Evolutionary conservation across 2,113 vertebrate species (phyloP), one percentile per base, ranked within the genome.

Genomic region (Turdus rufiventris): DNA sequence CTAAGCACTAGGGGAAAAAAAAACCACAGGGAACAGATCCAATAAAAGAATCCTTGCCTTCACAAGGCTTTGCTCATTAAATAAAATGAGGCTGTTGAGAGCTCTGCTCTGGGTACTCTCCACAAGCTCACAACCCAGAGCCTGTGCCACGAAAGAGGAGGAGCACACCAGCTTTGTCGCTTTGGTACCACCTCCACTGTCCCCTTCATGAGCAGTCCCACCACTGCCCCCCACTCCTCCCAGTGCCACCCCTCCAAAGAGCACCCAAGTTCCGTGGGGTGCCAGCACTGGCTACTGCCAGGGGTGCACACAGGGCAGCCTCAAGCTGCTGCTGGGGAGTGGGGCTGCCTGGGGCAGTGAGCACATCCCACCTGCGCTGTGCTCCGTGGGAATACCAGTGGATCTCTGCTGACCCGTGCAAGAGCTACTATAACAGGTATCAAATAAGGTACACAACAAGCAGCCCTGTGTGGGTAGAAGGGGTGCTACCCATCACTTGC

Each of bases 241-340:
- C 28, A 2, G 36, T 45, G 31, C n/a, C 7, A 0, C 50, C 61
- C 71, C 66, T 58, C 13, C 5, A 0, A 79, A 42, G 18, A 5
- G 53, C 70, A 63, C 21, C 48, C 2, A 0, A 0, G 9, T 17
- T 36, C 31, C 24, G 47, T 1, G 0, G 5, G 29, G 38, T 45
- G 58, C 40, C 18, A 1, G 81, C 34, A 7, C n/a, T 5, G 28
- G 53, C 31, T 48, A 47, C 48, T 66, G 58, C 23, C 54, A 65
- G 58, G 38, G 50, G 8, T 1, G n/a, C 20, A 23, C 33, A 15
- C 6, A 3, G 38, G 34, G 48, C 43, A 86, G 57, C 53, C 29
- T 9, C 33, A 10, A 0, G 0, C 34, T 45, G 70, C 48, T 62
- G 67, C 5, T 53, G 83, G 47, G 0, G 8, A 60, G 10, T 2